A percentile compares a stretch with the other conserved stretches of the same genome.
phyloP scores from a whole-genome alignment of 92 coral and sea anemone species.

The Zoanthus sociatus region DNA sequence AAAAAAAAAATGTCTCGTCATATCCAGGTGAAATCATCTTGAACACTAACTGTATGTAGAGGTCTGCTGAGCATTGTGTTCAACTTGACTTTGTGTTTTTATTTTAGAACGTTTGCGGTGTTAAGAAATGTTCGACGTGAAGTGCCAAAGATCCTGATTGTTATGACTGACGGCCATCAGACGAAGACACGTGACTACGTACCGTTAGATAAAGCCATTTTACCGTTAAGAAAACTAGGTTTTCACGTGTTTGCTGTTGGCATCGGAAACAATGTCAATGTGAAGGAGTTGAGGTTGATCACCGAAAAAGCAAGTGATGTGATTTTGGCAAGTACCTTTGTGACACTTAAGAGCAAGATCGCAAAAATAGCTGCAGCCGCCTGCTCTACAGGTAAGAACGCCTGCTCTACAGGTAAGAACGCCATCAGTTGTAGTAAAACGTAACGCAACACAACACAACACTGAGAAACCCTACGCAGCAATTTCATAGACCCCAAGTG shows the following conservation, averaged over 20 bases:
- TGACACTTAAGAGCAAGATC: conserved; percentile 57
- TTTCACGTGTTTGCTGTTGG: conserved; percentile 62
- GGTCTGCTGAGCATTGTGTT: not conserved
- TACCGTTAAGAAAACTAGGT: conserved; percentile 60
- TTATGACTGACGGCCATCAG: conserved; percentile 85
- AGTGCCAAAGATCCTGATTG: conserved; percentile 75
- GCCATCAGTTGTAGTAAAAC: not conserved
- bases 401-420: conserved; percentile 53
- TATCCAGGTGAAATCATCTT: not conserved
- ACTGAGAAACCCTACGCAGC: too few relatives aligned
- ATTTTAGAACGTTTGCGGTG: conserved; percentile 30
- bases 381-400: conserved; percentile 52
- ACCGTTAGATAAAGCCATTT: conserved; percentile 70
- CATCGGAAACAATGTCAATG: conserved; percentile 51
- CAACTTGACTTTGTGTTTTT: not conserved
- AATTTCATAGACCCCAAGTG: too few relatives aligned
- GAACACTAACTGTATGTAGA: not conserved
- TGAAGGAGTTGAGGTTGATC: conserved; percentile 65
- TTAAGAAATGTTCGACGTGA: conserved; percentile 45
- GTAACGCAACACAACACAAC: too few relatives aligned
- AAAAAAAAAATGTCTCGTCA: too few relatives aligned
- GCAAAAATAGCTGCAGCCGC: conserved; percentile 51
- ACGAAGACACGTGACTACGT: conserved; percentile 46
- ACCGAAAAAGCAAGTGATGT: conserved; percentile 61
- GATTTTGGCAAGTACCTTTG: conserved; percentile 60